Evolutionary conservation across 2,113 vertebrate species (phyloP).

Genomic region (Mohoua ochrocephala): DNA sequence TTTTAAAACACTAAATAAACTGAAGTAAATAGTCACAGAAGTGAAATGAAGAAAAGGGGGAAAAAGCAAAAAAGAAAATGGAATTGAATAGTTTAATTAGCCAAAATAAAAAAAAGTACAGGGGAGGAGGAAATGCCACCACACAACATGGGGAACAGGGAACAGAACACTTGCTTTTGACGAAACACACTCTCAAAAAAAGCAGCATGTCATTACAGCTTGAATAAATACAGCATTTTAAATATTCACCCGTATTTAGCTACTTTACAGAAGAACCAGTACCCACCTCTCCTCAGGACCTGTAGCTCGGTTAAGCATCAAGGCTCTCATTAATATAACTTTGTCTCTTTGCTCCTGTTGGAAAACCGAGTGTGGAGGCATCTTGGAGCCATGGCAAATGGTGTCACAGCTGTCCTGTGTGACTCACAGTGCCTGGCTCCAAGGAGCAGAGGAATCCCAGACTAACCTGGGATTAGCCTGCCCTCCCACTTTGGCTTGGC

Average conservation of each 20-base stretch:
- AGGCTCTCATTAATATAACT: background rate
- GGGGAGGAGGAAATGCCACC: background rate
- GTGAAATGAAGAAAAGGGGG: accelerated
- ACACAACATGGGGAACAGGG: background rate
- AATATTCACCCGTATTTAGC: background rate
- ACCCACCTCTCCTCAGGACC: background rate
- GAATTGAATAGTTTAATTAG: background rate
- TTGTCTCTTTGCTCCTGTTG: background rate
- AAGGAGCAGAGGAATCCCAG: background rate
- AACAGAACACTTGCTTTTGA: conserved; percentile 19
- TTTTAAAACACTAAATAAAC: conserved; percentile 25
- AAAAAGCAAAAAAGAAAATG: background rate
- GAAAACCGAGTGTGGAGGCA: background rate
- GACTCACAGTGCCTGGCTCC: background rate
- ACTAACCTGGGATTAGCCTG: background rate
- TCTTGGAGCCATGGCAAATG: background rate
- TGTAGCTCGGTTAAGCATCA: background rate
- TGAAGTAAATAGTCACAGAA: background rate
- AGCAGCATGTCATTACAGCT: conserved; percentile 15
- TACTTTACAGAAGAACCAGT: background rate
- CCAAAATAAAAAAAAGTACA: background rate
- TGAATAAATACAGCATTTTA: background rate
- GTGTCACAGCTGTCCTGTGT: background rate
- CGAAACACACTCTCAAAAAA: background rate
- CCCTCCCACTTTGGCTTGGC: background rate